Evolutionary conservation across 2,797 vertebrate species (phyloP).

Genomic region (Hippoglossus hippoglossus): DNA sequence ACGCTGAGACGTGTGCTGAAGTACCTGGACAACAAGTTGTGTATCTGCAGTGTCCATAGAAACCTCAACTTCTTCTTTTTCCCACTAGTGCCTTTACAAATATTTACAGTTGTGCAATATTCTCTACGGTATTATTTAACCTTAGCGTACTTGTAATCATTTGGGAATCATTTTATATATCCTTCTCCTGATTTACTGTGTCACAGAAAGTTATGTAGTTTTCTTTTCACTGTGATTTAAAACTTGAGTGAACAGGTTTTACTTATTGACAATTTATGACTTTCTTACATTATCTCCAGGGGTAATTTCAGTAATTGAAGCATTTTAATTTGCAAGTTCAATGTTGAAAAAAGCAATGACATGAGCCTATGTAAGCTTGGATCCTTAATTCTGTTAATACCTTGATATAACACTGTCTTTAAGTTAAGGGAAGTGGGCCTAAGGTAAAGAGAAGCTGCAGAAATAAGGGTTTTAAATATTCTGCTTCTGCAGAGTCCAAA

Average conservation of each 20-base stretch:
- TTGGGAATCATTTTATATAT: no score
- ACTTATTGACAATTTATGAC: no score
- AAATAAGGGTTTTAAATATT: background rate
- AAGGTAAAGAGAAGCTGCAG: constrained; percentile 5
- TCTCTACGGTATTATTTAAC: no score
- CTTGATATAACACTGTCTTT: constrained; percentile 11
- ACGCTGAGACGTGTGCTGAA: background rate
- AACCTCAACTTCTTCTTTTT: background rate
- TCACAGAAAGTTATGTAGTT: no score
- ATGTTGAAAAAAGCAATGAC: background rate
- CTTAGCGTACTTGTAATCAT: no score
- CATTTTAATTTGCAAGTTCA: background rate
- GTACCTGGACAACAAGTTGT: background rate
- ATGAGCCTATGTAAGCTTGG: background rate
- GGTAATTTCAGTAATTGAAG: no score
- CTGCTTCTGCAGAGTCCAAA: background rate
- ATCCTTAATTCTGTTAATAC: background rate
- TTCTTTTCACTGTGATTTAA: no score
- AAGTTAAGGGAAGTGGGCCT: background rate
- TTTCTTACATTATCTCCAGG: no score
- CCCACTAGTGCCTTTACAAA: background rate
- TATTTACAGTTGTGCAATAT: no score
- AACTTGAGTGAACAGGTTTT: no score
- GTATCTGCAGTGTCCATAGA: background rate
- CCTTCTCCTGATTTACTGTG: no score